phyloP scores from a whole-genome alignment of 2,888 invertebrate genomes.

The Thalpophila matura region DNA sequence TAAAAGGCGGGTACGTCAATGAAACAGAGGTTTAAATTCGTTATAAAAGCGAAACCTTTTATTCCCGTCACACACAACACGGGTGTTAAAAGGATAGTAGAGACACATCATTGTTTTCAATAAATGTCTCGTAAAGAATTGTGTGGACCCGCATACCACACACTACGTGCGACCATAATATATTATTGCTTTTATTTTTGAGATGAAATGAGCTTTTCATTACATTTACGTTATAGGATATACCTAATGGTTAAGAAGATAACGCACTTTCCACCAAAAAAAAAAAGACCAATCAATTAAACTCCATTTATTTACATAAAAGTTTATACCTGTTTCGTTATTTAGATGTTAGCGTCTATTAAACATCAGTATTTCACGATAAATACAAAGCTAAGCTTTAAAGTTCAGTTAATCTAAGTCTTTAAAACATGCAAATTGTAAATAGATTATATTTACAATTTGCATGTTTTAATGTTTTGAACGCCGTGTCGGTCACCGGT shows the following conservation, averaged over 20 bases:
- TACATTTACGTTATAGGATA: slow-evolving; percentile 2
- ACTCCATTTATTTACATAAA: too few species aligned
- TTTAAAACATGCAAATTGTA: too few species aligned
- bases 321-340: too few species aligned
- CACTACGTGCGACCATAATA: slow-evolving; percentile 66
- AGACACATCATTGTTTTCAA: slow-evolving; percentile 61
- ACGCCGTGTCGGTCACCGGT: too few species aligned
- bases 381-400: too few species aligned
- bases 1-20: slow-evolving; percentile 24
- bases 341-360: too few species aligned
- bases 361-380: too few species aligned
- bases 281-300: too few species aligned
- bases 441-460: too few species aligned
- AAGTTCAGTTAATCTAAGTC: too few species aligned
- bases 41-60: slow-evolving; percentile 56
- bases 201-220: slow-evolving; percentile 46
- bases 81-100: slow-evolving; percentile 55
- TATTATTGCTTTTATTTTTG: slow-evolving; percentile 64
- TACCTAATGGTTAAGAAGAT: slow-evolving; percentile 10
- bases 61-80: slow-evolving; percentile 46
- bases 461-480: too few species aligned
- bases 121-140: slow-evolving; percentile 68
- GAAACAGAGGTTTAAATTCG: slow-evolving; percentile 50
- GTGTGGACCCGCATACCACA: slow-evolving; percentile 72
- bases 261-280: neutral